Conservation (phyloP, 2,113 vertebrate species). For the Polypterus bichir region DNA sequence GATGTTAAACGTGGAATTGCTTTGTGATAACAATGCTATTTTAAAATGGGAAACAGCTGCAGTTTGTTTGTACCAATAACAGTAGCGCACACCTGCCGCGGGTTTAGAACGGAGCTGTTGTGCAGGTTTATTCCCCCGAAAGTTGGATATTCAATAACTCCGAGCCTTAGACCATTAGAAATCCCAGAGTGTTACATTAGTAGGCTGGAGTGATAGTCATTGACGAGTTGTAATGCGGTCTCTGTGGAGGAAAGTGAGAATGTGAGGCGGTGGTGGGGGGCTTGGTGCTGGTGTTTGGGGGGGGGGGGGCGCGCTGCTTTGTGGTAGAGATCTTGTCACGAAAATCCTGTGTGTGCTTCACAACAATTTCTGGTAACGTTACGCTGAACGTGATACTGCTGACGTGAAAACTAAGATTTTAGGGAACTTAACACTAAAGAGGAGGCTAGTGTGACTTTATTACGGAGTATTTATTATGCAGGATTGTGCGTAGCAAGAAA, state of each 20-base stretch:
- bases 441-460: background rate
- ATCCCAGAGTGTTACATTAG: conserved; percentile 29
- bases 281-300: no score
- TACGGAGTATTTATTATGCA: background rate
- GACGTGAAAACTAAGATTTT: background rate
- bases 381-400: conserved; percentile 5
- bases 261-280: conserved; percentile 13
- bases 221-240: conserved; percentile 26
- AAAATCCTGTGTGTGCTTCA: conserved; percentile 1
- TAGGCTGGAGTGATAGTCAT: conserved; percentile 5
- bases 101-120: no score
- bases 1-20: no score
- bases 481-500: background rate
- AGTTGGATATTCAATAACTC: no score
- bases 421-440: background rate
- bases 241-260: conserved; percentile 22
- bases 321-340: conserved; percentile 5
- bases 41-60: no score
- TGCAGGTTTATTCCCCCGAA: no score
- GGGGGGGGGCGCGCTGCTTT: no score
- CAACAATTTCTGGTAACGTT: no score
- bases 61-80: no score
- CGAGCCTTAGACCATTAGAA: conserved; percentile 22
- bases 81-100: no score
- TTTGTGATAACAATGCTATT: no score